Evolutionary conservation across 2,888 invertebrate genomes (phyloP).

Genomic region (Clostera curtula): DNA sequence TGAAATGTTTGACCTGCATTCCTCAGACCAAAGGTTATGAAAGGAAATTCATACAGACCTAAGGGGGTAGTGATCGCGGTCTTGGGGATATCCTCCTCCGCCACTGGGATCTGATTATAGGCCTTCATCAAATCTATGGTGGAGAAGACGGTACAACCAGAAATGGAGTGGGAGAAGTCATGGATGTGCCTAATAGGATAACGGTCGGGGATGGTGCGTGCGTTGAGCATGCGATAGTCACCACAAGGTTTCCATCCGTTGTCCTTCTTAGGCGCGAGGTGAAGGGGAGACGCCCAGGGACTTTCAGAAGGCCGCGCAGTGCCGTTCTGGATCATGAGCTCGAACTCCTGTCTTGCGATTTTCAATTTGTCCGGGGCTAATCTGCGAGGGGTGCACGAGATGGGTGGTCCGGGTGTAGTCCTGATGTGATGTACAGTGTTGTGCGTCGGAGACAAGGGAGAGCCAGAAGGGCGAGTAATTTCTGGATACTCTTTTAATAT

Average conservation of each 20-base stretch:
- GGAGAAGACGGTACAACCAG: slow-evolving; percentile 2
- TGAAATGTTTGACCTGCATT: slow-evolving; percentile 38
- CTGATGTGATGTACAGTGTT: slow-evolving; percentile 2
- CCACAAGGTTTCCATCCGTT: slow-evolving; percentile 4
- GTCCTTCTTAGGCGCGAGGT: slow-evolving; percentile 4
- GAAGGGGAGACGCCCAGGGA: slow-evolving; percentile 1
- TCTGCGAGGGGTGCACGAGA: no score
- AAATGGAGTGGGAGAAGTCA: slow-evolving; percentile 2
- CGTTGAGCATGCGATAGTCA: slow-evolving; percentile 1
- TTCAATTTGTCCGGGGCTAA: no score
- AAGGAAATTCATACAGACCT: slow-evolving; percentile 32
- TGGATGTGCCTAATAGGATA: slow-evolving; percentile 3
- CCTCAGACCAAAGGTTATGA: slow-evolving; percentile 28
- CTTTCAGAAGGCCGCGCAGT: slow-evolving; percentile 3
- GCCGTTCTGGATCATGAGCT: slow-evolving; percentile 1
- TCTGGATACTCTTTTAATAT: slow-evolving; percentile 1
- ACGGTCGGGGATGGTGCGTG: slow-evolving; percentile 1
- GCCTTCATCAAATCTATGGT: slow-evolving; percentile 9
- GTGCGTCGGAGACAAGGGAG: neutral
- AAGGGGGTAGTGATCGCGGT: slow-evolving; percentile 33
- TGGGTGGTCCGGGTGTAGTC: slow-evolving; percentile 2
- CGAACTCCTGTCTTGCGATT: slow-evolving; percentile 3
- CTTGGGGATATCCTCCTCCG: slow-evolving; percentile 13
- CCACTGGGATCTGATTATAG: slow-evolving; percentile 2
- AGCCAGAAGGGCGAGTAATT: slow-evolving; percentile 2